Evolutionary conservation across 2,113 vertebrate species (phyloP), one percentile per base, ranked within the genome.

Genomic region (Probosciger aterrimus): DNA sequence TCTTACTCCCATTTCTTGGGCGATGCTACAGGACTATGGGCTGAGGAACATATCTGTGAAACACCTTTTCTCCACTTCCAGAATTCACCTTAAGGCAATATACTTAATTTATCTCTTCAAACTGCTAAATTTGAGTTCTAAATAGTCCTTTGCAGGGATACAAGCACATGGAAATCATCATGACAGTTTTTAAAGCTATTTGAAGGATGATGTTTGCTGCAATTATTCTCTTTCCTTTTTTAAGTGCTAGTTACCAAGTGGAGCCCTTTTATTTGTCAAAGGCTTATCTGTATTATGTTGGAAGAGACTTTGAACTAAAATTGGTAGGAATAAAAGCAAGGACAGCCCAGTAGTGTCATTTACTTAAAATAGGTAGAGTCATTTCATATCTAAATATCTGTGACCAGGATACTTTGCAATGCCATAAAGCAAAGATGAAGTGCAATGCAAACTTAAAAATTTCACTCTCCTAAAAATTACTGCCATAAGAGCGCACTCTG

Each of bases 141-240:
- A 92, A 78, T 30, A 78, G 35, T 24, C 0, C 14, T 88, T 63
- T 81, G 74, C 64, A 55, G 43, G 23, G 35, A 30, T 37, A n/a
- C 4, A 43, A 78, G 75, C 62, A 41, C 50, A 43, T 41, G 18
- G 52, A 86, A 89, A 63, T 83, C 23, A 24, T 25, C 55, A 18
- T 89, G 91, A 67, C 41, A 94, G 44, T 37, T 86, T 94, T 89
- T 82, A 95, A 89, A 86, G 24, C 35, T 73, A 37, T 57, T 74
- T 95, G 68, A 84, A 92, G 60, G 35, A 47, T 28, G 28, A 74
- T 37, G 31, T 84, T 95, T 95, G 37, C 63, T 87, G 71, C 55
- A 60, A 95, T 86, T 92, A 91, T 89, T 47, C 68, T 77, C 76
- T 79, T 95, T 96, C 44, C 47, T 88, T 53, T 73, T 88, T 59